Evolutionary conservation across 2,113 vertebrate genomes (phyloP).

Genomic region (Neofelis nebulosa): DNA sequence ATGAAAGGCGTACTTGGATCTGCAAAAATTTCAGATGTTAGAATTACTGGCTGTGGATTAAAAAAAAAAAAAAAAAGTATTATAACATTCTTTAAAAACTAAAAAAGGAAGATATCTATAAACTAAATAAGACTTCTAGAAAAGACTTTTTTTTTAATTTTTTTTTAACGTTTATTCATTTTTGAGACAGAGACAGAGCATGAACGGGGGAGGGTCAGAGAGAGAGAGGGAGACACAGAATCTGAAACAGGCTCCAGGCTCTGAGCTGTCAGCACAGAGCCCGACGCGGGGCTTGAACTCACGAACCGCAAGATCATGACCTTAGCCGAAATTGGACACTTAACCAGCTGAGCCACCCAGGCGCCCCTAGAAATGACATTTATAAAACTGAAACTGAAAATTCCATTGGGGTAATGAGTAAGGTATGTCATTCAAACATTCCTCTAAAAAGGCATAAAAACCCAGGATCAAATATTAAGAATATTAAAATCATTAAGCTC

Average conservation of each 20-base stretch:
- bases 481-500: slow-evolving; percentile 13
- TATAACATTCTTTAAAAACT: background rate
- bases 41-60: background rate
- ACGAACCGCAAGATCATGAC: no score
- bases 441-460: background rate
- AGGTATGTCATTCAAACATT: background rate
- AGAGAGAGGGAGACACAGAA: no score
- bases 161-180: no score
- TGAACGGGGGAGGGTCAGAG: no score
- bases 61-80: background rate
- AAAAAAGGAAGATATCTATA: background rate
- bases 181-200: no score
- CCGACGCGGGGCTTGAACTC: no score
- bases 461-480: slow-evolving; percentile 16
- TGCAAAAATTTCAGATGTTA: background rate
- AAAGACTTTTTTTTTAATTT: background rate
- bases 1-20: background rate
- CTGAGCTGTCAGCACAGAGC: no score
- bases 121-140: background rate
- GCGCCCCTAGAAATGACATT: background rate
- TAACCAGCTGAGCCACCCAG: no score
- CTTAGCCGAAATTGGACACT: no score
- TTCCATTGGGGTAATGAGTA: background rate
- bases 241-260: no score
- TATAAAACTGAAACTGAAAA: slow-evolving; percentile 1